Percentiles rank a stretch among this genome's conserved stretches.
phyloP scores from a whole-genome alignment of 2,888 invertebrate genomes.

The Luperina testacea region DNA sequence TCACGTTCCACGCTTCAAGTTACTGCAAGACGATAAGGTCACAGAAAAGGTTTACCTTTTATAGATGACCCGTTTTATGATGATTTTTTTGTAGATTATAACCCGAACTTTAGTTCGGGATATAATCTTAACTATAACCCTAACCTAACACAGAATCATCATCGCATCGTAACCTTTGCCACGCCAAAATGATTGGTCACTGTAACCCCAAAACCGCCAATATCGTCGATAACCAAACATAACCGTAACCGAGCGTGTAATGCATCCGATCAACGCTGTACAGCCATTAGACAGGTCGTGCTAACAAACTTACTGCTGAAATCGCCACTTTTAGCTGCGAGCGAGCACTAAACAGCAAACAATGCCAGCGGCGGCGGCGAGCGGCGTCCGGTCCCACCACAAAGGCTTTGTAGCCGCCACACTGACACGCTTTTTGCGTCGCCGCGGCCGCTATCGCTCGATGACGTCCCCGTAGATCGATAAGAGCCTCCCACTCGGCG shows the following conservation, averaged over 20 bases:
- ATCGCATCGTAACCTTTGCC: slow-evolving; percentile 20
- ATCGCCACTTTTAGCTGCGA: slow-evolving; percentile 84
- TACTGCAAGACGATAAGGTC: not conserved
- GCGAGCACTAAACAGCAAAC: slow-evolving; percentile 87
- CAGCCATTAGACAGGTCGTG: slow-evolving; percentile 70
- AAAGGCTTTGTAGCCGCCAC: slow-evolving; percentile 88
- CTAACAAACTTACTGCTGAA: slow-evolving; percentile 79
- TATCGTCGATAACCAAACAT: slow-evolving; percentile 52
- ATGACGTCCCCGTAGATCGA: slow-evolving; percentile 90
- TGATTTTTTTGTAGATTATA: no score
- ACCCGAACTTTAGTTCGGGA: not conserved
- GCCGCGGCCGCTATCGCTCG: slow-evolving; percentile 87
- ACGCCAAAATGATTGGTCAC: slow-evolving; percentile 15
- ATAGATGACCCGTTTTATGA: no score
- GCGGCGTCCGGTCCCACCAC: slow-evolving; percentile 88
- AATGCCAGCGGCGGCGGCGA: slow-evolving; percentile 84
- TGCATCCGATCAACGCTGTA: slow-evolving; percentile 48
- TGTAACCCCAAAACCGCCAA: slow-evolving; percentile 28
- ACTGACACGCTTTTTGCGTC: slow-evolving; percentile 90
- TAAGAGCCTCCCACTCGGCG: slow-evolving; percentile 89
- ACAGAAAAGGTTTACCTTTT: not conserved
- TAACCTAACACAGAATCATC: slow-evolving; percentile 5
- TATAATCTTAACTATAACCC: not conserved
- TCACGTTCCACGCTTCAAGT: not conserved
- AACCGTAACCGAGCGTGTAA: slow-evolving; percentile 62